Evolutionary conservation across 2,888 invertebrate species (phyloP), one percentile per base, ranked within the genome.

Genomic region (Sphaerophoria taeniata): DNA sequence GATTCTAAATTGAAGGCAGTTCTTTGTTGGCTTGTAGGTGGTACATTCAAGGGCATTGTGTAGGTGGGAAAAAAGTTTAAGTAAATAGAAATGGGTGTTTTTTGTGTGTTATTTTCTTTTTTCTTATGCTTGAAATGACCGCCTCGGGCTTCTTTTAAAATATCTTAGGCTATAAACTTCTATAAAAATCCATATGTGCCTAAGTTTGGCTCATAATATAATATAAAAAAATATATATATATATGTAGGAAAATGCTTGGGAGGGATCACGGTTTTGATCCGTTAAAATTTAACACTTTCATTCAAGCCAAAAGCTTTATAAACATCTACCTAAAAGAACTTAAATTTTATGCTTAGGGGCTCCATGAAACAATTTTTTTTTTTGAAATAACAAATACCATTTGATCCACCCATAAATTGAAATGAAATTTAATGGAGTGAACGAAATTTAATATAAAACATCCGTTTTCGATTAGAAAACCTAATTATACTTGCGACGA

Each of bases 131-230:
- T 49, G 4, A 51, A 51, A 67, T 67, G 65, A 51, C 51, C 51
- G 24, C 36, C 65, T 67, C 24, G 34, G 65, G 65, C 16, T 36
- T 51, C 16, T 67, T 67, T 67, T 6, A 36, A 51, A 65, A 51
- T 24, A 36, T 67, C 51, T 11, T 16, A 34, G 36, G 9, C 51
- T 36, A 34, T 67, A 65, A 65, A 65, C 51, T 49, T 36, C 65
- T 51, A 34, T 51, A 65, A 67, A 67, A 67, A 24, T 34, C 51
- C 65, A 67, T 67, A 51, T 67, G 65, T 33, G 45, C n/a, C 47
- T 33, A 14, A 33, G 2, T 33, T 47, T 5, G 3, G 2, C n/a
- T 2, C 14, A 9, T 14, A 63, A 0, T 33, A n/a, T 6, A 12
- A 47, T 14, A 45, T 9, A 45, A 63, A 3, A 33, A 34, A n/a